These are phyloP conservation scores for Drosophila hydei DNA, from an alignment of 1,140 invertebrate genomes.

Conservation along the genomic window DNA sequence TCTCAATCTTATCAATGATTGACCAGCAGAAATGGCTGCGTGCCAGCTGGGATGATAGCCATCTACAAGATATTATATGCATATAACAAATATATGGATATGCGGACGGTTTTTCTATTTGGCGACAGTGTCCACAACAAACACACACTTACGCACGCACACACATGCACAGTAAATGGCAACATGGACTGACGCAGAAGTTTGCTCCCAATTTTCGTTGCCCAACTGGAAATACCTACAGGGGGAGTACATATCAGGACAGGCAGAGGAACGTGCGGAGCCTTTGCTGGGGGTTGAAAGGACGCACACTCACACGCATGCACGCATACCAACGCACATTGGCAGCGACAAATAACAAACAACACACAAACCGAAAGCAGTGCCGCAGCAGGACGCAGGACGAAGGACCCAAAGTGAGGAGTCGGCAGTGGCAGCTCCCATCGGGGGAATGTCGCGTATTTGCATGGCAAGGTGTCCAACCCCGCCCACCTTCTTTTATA, in stretches of 20 bases:
- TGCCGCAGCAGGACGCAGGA: constrained; percentile 35
- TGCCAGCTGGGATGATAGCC: constrained; percentile 2
- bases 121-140: constrained; percentile 72
- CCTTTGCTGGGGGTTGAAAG: constrained; percentile 71
- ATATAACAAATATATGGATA: constrained; percentile 18
- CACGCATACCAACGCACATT: constrained; percentile 50
- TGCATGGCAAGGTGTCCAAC: constrained; percentile 49
- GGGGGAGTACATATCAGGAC: constrained; percentile 36
- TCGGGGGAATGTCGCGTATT: constrained; percentile 64
- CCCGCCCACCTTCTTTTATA: constrained; percentile 42
- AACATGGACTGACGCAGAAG: constrained; percentile 47
- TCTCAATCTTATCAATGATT: constrained; percentile 42
- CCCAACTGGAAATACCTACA: constrained; percentile 58
- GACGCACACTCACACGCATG: constrained; percentile 42
- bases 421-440: constrained; percentile 39
- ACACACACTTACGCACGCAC: constrained; percentile 16
- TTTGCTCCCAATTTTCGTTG: constrained; percentile 26
- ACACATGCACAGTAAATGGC: constrained; percentile 61
- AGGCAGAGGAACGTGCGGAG: constrained; percentile 63
- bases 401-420: background rate
- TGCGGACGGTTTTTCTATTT: constrained; percentile 61
- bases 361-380: constrained; percentile 56
- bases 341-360: constrained; percentile 76
- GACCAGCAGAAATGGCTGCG: constrained; percentile 3
- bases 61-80: constrained; percentile 15